Evolutionary conservation across 2,113 vertebrate genomes (phyloP), one percentile per base, ranked within the genome.

Genomic region (Oncorhynchus mykiss): DNA sequence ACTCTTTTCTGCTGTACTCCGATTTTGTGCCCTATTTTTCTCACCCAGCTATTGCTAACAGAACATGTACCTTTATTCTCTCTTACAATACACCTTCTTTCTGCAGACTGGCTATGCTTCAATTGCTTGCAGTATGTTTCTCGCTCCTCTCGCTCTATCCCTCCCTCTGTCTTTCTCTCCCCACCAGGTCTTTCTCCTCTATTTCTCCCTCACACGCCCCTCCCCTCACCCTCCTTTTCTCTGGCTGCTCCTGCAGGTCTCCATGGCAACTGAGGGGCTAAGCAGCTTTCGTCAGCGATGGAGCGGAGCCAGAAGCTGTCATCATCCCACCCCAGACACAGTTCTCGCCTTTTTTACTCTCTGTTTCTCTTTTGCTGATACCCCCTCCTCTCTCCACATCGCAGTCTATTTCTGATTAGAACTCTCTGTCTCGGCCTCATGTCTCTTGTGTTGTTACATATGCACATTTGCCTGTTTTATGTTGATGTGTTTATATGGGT

Each of bases 191-290:
- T 91, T 92, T 90, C 92, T 90, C 90, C 72, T 83, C 87, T 76
- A 89, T 81, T 91, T 82, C 90, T 88, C 89, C 90, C 93, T 94
- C 93, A 80, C 90, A 94, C 90, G 93, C 95, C 88, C 92, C 88
- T 90, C 91, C 93, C 85, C 90, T 92, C 89, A 91, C 89, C 88
- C 93, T 94, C 90, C 80, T 93, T 94, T 86, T 88, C 89, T 91
- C 90, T 93, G 91, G 88, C 93, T 90, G 93, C 93, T 83, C 94
- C 87, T 81, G 91, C 91, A 71, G 90, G 93, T 97, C 94, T 87
- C 96, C 96, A 96, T 97, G 92, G 96, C 92, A 96, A 99, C 96
- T 90, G 92, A 89, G 94, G 91, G 89, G 91, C 85, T 94, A 88
- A 94, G 94, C 94, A 78, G 94, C 94, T 95, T 93, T 94, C 94